Evolutionary conservation across 2,797 vertebrate species (phyloP).

Genomic region (Sebastes iracundus): DNA sequence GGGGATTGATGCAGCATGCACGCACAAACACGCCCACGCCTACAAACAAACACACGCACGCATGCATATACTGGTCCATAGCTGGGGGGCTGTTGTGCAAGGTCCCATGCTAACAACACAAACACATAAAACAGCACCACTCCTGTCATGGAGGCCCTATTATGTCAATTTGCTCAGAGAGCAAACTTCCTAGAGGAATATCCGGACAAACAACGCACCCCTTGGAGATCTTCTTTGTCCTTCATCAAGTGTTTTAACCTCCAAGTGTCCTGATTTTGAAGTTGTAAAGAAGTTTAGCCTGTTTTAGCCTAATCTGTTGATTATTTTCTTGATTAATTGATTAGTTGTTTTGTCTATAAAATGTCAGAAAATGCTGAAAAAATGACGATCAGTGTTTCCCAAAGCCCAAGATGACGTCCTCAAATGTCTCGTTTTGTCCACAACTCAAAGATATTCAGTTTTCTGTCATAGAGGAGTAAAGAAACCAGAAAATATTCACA

Average conservation of each 20-base stretch:
- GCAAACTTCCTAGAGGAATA: slow-evolving; percentile 49
- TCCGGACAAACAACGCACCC: slow-evolving; percentile 40
- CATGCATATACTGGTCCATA: slow-evolving; percentile 10
- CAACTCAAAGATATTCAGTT: too few relatives aligned
- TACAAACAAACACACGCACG: slow-evolving; percentile 37
- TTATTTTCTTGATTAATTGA: too few relatives aligned
- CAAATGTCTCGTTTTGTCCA: too few relatives aligned
- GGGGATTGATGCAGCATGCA: slow-evolving; percentile 44
- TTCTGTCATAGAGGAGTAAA: too few relatives aligned
- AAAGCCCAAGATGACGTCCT: too few relatives aligned
- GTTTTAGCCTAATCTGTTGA: too few relatives aligned
- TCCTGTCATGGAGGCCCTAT: slow-evolving; percentile 53
- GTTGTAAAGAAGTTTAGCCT: neutral
- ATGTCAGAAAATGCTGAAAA: too few relatives aligned
- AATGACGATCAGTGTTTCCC: too few relatives aligned
- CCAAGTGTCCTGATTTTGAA: neutral
- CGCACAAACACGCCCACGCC: slow-evolving; percentile 34
- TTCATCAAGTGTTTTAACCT: neutral
- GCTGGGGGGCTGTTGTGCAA: slow-evolving; percentile 52
- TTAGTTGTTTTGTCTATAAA: too few relatives aligned
- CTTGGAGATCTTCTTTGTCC: neutral
- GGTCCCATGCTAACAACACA: slow-evolving; percentile 56
- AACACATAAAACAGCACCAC: slow-evolving; percentile 70
- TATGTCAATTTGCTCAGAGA: slow-evolving; percentile 49
- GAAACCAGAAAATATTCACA: too few relatives aligned